Base-by-base conservation (phyloP, 2,113 vertebrate genomes). In the Xenopus laevis region DNA sequence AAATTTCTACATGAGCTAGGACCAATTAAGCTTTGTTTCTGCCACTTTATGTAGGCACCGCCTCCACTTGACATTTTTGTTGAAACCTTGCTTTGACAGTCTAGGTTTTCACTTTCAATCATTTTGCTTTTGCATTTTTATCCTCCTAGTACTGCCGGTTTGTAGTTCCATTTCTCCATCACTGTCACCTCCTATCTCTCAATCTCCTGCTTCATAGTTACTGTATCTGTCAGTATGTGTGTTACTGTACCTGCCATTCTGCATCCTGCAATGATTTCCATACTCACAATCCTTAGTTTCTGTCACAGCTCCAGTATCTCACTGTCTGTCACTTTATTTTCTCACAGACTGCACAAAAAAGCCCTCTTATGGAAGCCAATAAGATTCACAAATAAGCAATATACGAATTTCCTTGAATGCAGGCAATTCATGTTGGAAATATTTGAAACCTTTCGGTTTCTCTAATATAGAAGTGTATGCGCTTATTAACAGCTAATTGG, bases 171-270 rank as follows among this genome's bases (percentile, higher is more conserved):
- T 61, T 40, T 64, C 65, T 68, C 23, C 45, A 75, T 61, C 65
- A 68, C 30, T 75, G 72, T 75, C 72, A 68, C 18, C n/a, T 62
- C n/a, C 3, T 44, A 62, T 75, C 17, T 46, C 33, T 68, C 65
- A 68, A 60, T 60, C 55, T 68, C 17, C 9, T 62, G 59, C 9
- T 62, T 30, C 52, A 60, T 20, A 67, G 59, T 59, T 74, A 67
- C 65, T 60, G 40, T 58, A 59, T 59, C 33, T 60, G 72, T 68
- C 72, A 68, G 72, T 62, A 40, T 68, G 20, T 47, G 18, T 74
- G 44, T 50, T 67, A 47, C 72, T 75, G 58, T 68, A 75, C 23
- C 65, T 75, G 72, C 45, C 65, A 75, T 44, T 61, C 59, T 61
- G 45, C 50, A 27, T 61, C 63, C 13, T 63, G 74, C 66, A 55